phyloP scores from a whole-genome alignment of 2,797 vertebrate genomes.

The Mionectes olivaceus region DNA sequence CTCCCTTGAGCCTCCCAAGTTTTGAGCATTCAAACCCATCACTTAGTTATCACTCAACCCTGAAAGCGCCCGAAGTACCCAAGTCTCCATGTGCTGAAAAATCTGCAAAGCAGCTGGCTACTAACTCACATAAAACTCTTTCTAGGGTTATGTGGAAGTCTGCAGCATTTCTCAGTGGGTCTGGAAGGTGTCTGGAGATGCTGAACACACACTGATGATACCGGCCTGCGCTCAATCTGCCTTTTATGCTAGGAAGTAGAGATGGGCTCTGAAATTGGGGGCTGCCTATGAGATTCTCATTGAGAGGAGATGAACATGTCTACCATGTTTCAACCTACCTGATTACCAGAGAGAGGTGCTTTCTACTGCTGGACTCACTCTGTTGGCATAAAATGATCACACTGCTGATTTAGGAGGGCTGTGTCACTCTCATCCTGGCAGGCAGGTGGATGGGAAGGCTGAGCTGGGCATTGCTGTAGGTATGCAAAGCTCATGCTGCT shows the following conservation, averaged over 20 bases:
- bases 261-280: not conserved
- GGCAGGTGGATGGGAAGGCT: fast-evolving
- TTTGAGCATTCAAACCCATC: not conserved
- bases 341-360: too few relatives aligned
- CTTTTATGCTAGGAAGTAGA: not conserved
- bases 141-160: not conserved
- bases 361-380: not conserved
- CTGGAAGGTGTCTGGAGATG: not conserved
- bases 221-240: not conserved
- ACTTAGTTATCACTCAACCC: not conserved
- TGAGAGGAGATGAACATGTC: fast-evolving
- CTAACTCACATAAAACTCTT: not conserved
- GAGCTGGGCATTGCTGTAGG: not conserved
- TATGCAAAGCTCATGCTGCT: not conserved
- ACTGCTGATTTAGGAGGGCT: not conserved
- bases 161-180: fast-evolving
- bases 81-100: not conserved
- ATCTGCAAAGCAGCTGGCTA: not conserved
- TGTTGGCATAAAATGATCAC: not conserved
- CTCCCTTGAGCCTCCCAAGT: not conserved
- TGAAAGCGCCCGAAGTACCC: fast-evolving
- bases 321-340: not conserved
- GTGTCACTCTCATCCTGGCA: fast-evolving
- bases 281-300: not conserved
- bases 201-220: not conserved